Evolutionary conservation across 2,888 invertebrate species (phyloP).

Genomic region (Portevinia maculata): DNA sequence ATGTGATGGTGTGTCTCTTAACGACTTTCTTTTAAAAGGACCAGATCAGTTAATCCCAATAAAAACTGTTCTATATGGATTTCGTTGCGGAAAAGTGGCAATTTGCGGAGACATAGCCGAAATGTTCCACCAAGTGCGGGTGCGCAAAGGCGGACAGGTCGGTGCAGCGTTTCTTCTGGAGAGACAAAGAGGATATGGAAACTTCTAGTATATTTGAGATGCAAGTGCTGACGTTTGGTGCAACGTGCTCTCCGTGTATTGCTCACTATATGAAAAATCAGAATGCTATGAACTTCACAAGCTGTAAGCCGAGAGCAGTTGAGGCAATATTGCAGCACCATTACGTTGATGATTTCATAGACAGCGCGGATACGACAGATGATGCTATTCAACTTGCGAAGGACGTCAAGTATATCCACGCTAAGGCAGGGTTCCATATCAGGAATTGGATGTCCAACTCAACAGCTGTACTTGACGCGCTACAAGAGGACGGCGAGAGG

Average conservation of each 20-base stretch:
- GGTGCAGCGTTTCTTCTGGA: not conserved
- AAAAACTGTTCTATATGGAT: too few relatives aligned
- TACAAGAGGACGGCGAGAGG: too few relatives aligned
- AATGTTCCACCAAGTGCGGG: not conserved
- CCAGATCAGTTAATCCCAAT: too few relatives aligned
- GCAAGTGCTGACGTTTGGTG: slow-evolving; percentile 63
- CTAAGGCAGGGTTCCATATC: slow-evolving; percentile 25
- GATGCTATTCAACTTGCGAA: slow-evolving; percentile 14
- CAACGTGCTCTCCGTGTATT: slow-evolving; percentile 54
- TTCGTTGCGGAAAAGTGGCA: slow-evolving; percentile 10
- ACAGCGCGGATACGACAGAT: too few relatives aligned
- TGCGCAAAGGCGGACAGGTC: too few relatives aligned
- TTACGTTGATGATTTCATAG: slow-evolving; percentile 42
- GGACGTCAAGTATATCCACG: slow-evolving; percentile 25
- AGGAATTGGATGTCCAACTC: slow-evolving; percentile 43
- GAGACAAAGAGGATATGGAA: not conserved
- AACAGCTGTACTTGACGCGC: too few relatives aligned
- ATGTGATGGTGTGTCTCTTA: not conserved
- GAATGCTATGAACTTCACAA: slow-evolving; percentile 21
- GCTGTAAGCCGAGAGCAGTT: slow-evolving; percentile 29
- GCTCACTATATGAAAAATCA: slow-evolving; percentile 53
- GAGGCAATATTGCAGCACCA: slow-evolving; percentile 29
- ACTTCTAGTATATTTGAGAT: slow-evolving; percentile 61
- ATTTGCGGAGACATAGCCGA: not conserved
- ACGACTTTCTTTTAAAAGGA: not conserved